A percentile compares a stretch with the other conserved stretches of the same genome.
Evolutionary conservation across 2,797 vertebrate genomes (phyloP).

Genomic region (Glossophaga mutica): DNA sequence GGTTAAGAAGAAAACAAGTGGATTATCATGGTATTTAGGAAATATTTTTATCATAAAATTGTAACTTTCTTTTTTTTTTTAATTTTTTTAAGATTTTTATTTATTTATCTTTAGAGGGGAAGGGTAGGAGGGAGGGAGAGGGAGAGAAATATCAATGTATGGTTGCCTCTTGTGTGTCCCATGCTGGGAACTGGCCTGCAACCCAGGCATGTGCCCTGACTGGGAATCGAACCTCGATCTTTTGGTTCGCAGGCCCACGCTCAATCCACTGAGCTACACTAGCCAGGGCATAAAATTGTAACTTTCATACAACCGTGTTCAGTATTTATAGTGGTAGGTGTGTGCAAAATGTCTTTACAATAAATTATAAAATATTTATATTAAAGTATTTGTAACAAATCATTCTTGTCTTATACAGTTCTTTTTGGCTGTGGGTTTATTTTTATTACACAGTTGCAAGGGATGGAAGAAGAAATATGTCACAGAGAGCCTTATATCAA

Average conservation of each 20-base stretch:
- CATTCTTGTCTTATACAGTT: slow-evolving; percentile 15
- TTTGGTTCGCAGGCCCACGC: no score
- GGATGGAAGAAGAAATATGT: neutral
- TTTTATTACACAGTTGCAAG: slow-evolving; percentile 12
- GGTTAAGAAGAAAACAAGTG: neutral
- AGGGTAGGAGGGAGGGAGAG: no score
- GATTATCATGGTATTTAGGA: slow-evolving; percentile 14
- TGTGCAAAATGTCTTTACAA: slow-evolving; percentile 34
- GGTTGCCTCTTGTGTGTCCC: no score
- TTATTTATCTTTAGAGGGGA: no score
- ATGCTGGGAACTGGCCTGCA: no score
- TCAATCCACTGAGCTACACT: no score
- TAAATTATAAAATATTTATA: slow-evolving; percentile 56
- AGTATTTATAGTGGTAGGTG: slow-evolving; percentile 37
- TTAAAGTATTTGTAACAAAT: slow-evolving; percentile 18
- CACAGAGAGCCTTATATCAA: neutral
- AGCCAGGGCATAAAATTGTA: slow-evolving; percentile 39
- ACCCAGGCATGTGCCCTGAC: no score
- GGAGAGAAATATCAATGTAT: no score
- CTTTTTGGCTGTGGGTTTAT: neutral
- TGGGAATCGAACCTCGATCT: no score
- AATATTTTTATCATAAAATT: slow-evolving; percentile 53
- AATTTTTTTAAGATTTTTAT: no score
- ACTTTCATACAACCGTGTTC: slow-evolving; percentile 48
- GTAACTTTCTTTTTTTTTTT: no score